A percentile compares a stretch with the other conserved stretches of the same genome.
These are phyloP conservation scores for Parnassius apollo DNA, from an alignment of 2,888 invertebrate genomes.

Conservation along the genomic window DNA sequence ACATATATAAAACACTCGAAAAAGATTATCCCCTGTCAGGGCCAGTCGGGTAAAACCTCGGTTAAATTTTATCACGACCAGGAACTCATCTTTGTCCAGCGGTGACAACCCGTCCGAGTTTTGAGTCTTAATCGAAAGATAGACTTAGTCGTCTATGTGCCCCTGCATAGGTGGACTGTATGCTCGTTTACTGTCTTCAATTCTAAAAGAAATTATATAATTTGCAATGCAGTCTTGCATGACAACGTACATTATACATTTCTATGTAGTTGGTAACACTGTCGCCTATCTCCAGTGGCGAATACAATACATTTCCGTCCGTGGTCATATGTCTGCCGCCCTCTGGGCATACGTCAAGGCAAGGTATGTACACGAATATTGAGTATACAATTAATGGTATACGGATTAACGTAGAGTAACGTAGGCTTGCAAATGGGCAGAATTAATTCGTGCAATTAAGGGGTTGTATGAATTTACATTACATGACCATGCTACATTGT, in stretches of 20 bases:
- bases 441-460: constrained; percentile 16
- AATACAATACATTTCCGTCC: constrained; percentile 6
- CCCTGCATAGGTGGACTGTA: too few relatives aligned
- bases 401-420: not conserved
- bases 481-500: not conserved
- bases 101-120: too few relatives aligned
- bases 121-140: too few relatives aligned
- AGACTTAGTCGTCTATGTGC: too few relatives aligned
- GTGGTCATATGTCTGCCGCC: constrained; percentile 8
- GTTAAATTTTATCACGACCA: too few relatives aligned
- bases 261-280: not conserved
- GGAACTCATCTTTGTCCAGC: too few relatives aligned
- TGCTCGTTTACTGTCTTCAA: too few relatives aligned
- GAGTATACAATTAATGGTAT: constrained; percentile 18
- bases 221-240: too few relatives aligned
- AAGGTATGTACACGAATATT: constrained; percentile 12
- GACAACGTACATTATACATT: not conserved
- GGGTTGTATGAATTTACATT: constrained; percentile 10
- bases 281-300: constrained; percentile 1
- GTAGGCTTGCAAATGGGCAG: not conserved
- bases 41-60: too few relatives aligned
- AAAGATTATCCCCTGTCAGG: too few relatives aligned
- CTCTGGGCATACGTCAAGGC: constrained; percentile 10
- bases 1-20: too few relatives aligned
- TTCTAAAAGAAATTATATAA: too few relatives aligned